phyloP scores from a whole-genome alignment of 2,113 vertebrate species.

The Sturnira hondurensis region DNA sequence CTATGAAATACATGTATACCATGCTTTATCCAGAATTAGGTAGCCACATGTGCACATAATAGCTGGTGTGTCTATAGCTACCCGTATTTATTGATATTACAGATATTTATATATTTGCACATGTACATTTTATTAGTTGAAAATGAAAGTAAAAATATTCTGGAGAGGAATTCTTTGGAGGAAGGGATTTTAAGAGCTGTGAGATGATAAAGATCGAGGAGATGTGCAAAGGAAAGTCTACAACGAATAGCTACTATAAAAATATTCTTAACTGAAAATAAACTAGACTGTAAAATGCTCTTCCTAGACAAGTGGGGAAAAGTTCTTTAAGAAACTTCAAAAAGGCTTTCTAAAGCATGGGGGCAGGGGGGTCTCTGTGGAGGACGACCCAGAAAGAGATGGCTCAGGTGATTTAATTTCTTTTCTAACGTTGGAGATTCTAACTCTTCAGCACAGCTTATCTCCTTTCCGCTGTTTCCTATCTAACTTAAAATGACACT shows the following conservation, averaged over 20 bases:
- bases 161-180: neutral
- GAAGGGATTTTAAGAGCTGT: neutral
- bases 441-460: conserved; percentile 1
- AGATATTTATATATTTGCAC: neutral
- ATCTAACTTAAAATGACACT: neutral
- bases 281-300: neutral
- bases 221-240: neutral
- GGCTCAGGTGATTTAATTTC: conserved; percentile 28
- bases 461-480: neutral
- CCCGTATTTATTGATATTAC: neutral
- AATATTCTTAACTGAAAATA: conserved; percentile 41
- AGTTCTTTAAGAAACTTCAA: neutral
- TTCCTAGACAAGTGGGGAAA: conserved; percentile 1
- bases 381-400: conserved; percentile 21
- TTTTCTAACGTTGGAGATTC: neutral
- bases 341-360: neutral
- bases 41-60: neutral
- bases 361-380: too few species aligned
- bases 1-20: neutral
- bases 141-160: conserved; percentile 5
- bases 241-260: neutral
- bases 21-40: neutral
- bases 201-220: neutral
- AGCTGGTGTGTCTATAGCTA: neutral
- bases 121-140: neutral